These are phyloP conservation scores for Lagopus muta DNA, from an alignment of 2,113 vertebrate genomes.

Conservation along the genomic window DNA sequence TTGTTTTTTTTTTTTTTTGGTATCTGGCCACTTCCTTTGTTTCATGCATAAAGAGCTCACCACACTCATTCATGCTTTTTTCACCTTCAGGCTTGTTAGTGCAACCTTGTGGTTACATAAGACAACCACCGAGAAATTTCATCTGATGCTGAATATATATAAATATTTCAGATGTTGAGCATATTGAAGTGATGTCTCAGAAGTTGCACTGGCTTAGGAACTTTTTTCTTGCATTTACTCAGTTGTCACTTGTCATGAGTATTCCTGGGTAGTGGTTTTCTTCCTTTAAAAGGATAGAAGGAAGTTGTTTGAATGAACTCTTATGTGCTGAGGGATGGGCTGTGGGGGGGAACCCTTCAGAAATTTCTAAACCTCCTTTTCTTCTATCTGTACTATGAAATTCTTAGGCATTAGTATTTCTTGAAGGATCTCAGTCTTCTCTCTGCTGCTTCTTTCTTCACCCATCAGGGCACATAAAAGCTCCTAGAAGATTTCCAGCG, in stretches of 20 bases:
- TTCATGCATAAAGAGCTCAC: slow-evolving; percentile 6
- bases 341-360: neutral
- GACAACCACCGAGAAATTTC: slow-evolving; percentile 25
- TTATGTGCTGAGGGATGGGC: neutral
- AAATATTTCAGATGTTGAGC: slow-evolving; percentile 10
- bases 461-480: neutral
- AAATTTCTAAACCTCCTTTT: neutral
- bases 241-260: neutral
- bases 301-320: neutral
- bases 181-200: neutral
- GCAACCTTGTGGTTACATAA: neutral
- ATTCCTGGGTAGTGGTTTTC: neutral
- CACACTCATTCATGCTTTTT: slow-evolving; percentile 25
- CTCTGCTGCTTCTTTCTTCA: neutral
- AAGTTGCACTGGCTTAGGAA: neutral
- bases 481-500: neutral
- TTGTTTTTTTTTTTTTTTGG: too few relatives aligned
- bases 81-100: slow-evolving; percentile 52
- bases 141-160: neutral
- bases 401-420: neutral
- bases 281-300: neutral
- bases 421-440: neutral
- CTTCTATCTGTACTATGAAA: neutral
- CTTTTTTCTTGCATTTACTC: neutral
- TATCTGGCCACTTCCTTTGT: neutral